Evolutionary conservation across 2,113 vertebrate genomes (phyloP).

Genomic region (Python bivittatus): DNA sequence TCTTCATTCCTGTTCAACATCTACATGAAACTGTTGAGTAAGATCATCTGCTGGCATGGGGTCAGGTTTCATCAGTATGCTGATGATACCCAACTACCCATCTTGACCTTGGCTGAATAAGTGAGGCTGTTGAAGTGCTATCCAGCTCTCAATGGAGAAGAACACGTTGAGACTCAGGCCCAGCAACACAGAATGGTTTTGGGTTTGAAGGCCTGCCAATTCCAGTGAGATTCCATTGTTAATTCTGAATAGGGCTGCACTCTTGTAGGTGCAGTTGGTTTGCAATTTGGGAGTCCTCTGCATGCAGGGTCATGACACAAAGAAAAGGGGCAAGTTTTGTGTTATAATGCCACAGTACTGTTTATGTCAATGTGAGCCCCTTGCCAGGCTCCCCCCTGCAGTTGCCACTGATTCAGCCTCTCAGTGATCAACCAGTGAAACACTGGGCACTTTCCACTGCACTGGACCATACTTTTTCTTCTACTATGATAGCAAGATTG

Average conservation of each 20-base stretch:
- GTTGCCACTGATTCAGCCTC: not conserved
- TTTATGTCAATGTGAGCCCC: not conserved
- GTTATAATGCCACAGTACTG: not conserved
- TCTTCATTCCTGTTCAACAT: not conserved
- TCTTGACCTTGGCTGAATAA: not conserved
- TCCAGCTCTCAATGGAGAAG: not conserved
- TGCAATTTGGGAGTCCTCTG: not conserved
- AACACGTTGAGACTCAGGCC: not conserved
- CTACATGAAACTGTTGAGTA: not conserved
- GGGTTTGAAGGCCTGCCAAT: not conserved
- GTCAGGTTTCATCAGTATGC: not conserved
- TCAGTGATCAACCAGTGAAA: not conserved
- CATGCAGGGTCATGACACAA: not conserved
- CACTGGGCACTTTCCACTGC: not conserved
- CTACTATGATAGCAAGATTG: not conserved
- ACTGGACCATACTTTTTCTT: not conserved
- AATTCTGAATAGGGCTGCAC: not conserved
- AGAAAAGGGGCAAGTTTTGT: not conserved
- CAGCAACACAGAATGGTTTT: not conserved
- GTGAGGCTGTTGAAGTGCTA: not conserved
- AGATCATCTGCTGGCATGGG: not conserved
- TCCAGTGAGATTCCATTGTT: not conserved
- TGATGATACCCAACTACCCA: not conserved
- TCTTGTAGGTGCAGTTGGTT: not conserved
- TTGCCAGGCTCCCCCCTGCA: not conserved